Conservation (phyloP, 2,113 vertebrate species). For the Actenoides hombroni region DNA sequence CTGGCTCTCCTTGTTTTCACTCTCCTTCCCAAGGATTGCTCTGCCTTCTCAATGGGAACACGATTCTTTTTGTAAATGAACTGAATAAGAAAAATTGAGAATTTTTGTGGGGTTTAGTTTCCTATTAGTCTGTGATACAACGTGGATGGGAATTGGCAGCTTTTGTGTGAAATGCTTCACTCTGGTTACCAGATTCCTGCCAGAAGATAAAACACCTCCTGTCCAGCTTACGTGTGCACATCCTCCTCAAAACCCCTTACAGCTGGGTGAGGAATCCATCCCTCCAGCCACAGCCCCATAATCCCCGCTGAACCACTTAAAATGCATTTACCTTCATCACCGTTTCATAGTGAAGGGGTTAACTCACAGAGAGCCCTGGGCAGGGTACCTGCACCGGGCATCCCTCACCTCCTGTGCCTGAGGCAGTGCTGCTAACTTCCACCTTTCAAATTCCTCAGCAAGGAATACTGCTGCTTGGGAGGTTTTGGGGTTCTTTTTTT, state of each 20-base stretch:
- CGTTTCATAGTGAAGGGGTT: not conserved
- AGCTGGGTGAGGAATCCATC: not conserved
- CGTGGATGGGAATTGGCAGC: not conserved
- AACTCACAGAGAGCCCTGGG: not conserved
- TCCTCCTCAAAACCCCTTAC: not conserved
- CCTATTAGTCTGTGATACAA: not conserved
- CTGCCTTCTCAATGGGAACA: not conserved
- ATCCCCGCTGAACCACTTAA: not conserved
- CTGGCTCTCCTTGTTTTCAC: conserved; percentile 68
- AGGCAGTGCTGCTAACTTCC: not conserved
- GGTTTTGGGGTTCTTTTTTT: not conserved
- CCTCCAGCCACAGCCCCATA: not conserved
- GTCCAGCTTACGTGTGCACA: not conserved
- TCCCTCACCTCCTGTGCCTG: not conserved
- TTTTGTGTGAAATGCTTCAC: not conserved
- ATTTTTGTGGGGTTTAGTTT: not conserved
- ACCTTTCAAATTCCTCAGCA: rapidly evolving
- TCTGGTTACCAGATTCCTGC: not conserved
- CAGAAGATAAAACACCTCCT: not conserved
- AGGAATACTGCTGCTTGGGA: not conserved
- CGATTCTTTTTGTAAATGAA: not conserved
- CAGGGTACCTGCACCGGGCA: not conserved
- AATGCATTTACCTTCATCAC: not conserved
- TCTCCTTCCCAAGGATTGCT: conserved; percentile 45
- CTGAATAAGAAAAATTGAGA: not conserved